These are phyloP conservation scores for Eubasilissa splendida DNA, from an alignment of 2,888 invertebrate species.

Conservation along the genomic window DNA sequence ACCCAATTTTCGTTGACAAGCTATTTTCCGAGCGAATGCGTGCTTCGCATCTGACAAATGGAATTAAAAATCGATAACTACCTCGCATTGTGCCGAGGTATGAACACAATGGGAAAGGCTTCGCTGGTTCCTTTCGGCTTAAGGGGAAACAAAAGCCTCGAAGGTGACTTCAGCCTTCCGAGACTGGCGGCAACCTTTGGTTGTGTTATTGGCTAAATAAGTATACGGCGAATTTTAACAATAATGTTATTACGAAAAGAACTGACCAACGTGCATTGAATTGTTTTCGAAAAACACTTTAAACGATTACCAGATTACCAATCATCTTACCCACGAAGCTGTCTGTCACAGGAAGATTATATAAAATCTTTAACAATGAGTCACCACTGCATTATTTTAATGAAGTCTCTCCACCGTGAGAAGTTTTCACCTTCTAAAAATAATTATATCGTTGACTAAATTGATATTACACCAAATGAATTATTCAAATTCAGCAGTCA, in stretches of 20 bases:
- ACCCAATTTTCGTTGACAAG: slow-evolving; percentile 44
- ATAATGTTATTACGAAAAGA: slow-evolving; percentile 36
- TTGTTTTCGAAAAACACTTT: slow-evolving; percentile 34
- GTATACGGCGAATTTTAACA: slow-evolving; percentile 40
- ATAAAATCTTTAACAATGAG: too few relatives aligned
- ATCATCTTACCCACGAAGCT: too few relatives aligned
- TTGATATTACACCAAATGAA: too few relatives aligned
- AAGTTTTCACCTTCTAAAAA: too few relatives aligned
- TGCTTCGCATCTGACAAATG: slow-evolving; percentile 47
- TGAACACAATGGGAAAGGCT: slow-evolving; percentile 38
- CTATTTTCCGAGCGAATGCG: slow-evolving; percentile 52
- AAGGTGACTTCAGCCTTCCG: slow-evolving; percentile 35
- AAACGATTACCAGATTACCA: slow-evolving; percentile 5
- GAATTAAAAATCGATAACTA: slow-evolving; percentile 49
- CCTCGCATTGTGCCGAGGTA: slow-evolving; percentile 38
- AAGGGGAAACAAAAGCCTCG: slow-evolving; percentile 28
- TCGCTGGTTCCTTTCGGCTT: slow-evolving; percentile 30
- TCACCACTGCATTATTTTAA: too few relatives aligned
- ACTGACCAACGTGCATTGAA: slow-evolving; percentile 11
- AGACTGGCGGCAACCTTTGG: slow-evolving; percentile 39
- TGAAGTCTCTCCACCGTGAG: too few relatives aligned
- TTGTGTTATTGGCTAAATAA: slow-evolving; percentile 35
- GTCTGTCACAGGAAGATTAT: too few relatives aligned
- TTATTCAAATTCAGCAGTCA: too few relatives aligned
- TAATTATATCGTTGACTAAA: too few relatives aligned